Evolutionary conservation across 2,888 invertebrate genomes (phyloP).

Genomic region (Ecliptopera silaceata): DNA sequence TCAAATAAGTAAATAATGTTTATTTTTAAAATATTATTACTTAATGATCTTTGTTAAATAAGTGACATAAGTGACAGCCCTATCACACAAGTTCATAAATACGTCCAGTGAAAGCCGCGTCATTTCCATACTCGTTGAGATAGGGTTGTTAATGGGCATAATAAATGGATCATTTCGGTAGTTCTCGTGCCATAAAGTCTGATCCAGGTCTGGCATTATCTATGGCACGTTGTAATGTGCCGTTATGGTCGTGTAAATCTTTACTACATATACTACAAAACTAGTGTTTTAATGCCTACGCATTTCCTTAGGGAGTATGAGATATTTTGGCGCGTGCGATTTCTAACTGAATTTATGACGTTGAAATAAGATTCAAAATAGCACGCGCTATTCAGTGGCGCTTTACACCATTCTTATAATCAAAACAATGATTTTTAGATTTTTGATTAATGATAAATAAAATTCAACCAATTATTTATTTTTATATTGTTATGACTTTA

Average conservation of each 20-base stretch:
- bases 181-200: conserved; percentile 43
- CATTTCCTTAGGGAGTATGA: too few species aligned
- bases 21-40: too few species aligned
- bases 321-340: too few species aligned
- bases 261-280: neutral
- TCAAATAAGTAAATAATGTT: too few species aligned
- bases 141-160: conserved; percentile 51
- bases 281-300: neutral
- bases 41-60: neutral
- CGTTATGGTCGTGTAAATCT: conserved; percentile 23
- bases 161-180: conserved; percentile 53
- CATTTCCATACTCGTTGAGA: conserved; percentile 50
- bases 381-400: too few species aligned
- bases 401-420: too few species aligned
- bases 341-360: too few species aligned
- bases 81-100: conserved; percentile 45
- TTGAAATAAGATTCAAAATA: too few species aligned
- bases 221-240: conserved; percentile 34
- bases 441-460: too few species aligned
- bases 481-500: too few species aligned
- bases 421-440: too few species aligned
- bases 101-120: conserved; percentile 43
- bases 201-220: conserved; percentile 41
- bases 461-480: too few species aligned
- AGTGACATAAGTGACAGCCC: conserved; percentile 5